These are phyloP conservation scores for Pipistrellus nathusii DNA, from an alignment of 2,797 vertebrate species.

Conservation along the genomic window DNA sequence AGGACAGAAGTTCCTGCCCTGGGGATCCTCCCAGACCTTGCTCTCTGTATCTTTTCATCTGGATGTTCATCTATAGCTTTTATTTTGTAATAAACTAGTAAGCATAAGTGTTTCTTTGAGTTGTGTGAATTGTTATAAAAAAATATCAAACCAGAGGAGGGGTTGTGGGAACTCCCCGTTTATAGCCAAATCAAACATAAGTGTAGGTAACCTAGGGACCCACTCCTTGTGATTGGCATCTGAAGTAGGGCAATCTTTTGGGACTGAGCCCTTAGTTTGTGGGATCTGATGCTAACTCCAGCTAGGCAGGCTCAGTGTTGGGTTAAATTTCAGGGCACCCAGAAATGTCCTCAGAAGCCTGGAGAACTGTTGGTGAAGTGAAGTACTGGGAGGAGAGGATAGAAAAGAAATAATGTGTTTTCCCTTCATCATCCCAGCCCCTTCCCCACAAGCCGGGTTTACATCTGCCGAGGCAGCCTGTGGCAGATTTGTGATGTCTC, in stretches of 20 bases:
- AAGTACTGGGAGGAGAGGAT: background rate
- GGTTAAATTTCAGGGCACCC: background rate
- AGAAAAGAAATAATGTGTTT: background rate
- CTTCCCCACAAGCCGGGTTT: background rate
- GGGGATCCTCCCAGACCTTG: background rate
- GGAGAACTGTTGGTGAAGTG: background rate
- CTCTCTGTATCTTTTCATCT: background rate
- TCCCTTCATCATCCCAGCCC: background rate
- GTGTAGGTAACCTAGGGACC: background rate
- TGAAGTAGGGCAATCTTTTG: background rate
- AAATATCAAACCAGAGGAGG: background rate
- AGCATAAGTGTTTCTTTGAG: background rate
- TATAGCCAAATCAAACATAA: background rate
- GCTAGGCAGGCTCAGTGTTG: background rate
- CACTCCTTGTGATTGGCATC: background rate
- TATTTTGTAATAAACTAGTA: background rate
- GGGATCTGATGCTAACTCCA: background rate
- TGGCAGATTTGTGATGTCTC: background rate
- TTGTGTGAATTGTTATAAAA: conserved; percentile 7
- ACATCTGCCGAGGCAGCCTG: background rate
- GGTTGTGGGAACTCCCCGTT: background rate
- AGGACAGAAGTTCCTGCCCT: background rate
- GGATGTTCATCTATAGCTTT: background rate
- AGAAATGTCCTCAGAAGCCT: background rate
- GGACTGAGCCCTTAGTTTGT: background rate